These are phyloP conservation scores for Pogonocherus hispidulus DNA, from an alignment of 2,888 invertebrate species.

Conservation along the genomic window DNA sequence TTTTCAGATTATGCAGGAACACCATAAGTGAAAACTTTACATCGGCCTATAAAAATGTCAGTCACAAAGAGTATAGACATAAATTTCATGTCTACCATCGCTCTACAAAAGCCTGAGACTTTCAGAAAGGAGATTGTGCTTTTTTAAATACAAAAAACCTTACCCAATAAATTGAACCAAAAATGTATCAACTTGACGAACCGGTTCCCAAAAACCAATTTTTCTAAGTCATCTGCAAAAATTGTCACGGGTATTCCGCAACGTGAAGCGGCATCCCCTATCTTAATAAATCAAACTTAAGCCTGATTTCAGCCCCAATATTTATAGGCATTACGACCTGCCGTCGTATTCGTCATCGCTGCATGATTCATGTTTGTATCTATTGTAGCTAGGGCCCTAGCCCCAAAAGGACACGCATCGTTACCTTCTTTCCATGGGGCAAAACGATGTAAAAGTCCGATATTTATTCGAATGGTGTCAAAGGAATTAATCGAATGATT, in stretches of 20 bases:
- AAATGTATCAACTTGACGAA: conserved; percentile 1
- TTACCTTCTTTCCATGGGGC: neutral
- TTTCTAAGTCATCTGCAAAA: conserved; percentile 28
- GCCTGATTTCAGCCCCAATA: conserved; percentile 55
- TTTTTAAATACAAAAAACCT: too few species aligned
- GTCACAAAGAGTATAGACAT: too few species aligned
- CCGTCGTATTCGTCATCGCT: conserved; percentile 51
- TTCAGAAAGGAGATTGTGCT: too few species aligned
- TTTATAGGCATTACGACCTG: conserved; percentile 51
- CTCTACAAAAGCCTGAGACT: too few species aligned
- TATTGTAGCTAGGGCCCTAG: conserved; percentile 14
- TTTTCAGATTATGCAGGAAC: too few species aligned
- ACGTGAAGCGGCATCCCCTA: neutral
- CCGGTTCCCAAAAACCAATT: conserved; percentile 18
- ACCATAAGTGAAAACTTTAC: too few species aligned
- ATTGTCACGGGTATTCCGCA: conserved; percentile 24
- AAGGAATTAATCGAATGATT: neutral
- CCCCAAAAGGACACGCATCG: conserved; percentile 5
- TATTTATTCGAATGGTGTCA: neutral
- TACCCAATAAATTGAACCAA: too few species aligned
- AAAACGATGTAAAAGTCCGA: neutral
- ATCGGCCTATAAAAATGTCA: too few species aligned
- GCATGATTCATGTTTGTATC: conserved; percentile 51
- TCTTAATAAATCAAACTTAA: conserved; percentile 55
- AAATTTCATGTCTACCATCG: too few species aligned